phyloP scores from a whole-genome alignment of 2,888 invertebrate species.

The Campopleginae sp. region DNA sequence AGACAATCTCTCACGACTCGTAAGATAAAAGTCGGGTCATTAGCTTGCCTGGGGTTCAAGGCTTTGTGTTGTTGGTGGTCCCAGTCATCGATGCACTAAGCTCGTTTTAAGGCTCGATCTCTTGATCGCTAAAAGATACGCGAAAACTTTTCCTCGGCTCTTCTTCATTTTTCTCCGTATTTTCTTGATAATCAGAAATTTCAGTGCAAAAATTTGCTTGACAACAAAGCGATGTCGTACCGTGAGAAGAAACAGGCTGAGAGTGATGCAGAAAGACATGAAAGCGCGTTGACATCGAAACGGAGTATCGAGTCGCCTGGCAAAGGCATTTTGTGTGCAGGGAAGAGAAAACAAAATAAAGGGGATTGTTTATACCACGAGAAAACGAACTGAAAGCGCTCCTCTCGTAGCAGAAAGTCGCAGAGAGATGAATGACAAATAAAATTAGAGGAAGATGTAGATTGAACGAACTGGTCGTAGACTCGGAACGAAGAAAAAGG shows the following conservation, averaged over 20 bases:
- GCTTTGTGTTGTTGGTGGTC: neutral
- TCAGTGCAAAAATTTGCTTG: constrained; percentile 23
- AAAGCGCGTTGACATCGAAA: constrained; percentile 30
- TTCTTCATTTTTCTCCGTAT: neutral
- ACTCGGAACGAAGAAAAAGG: constrained; percentile 45
- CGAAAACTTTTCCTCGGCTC: neutral
- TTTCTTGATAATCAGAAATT: constrained; percentile 15
- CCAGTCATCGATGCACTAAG: neutral
- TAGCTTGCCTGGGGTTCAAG: neutral
- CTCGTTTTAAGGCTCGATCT: neutral
- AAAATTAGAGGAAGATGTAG: constrained; percentile 50
- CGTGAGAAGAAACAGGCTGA: constrained; percentile 46
- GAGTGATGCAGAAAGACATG: constrained; percentile 43
- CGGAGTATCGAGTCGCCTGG: constrained; percentile 11
- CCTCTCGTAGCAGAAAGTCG: constrained; percentile 68
- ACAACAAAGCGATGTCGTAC: constrained; percentile 20
- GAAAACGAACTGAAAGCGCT: constrained; percentile 54
- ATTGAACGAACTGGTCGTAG: constrained; percentile 54
- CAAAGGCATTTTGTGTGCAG: neutral
- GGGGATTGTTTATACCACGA: constrained; percentile 16
- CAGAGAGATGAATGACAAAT: constrained; percentile 65
- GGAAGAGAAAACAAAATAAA: constrained; percentile 5
- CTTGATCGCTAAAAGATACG: neutral
- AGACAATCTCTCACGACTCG: constrained; percentile 2
- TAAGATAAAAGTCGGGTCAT: constrained; percentile 19